Evolutionary conservation across 1,140 invertebrate species (phyloP).

Genomic region (Drosophila trapezifrons): DNA sequence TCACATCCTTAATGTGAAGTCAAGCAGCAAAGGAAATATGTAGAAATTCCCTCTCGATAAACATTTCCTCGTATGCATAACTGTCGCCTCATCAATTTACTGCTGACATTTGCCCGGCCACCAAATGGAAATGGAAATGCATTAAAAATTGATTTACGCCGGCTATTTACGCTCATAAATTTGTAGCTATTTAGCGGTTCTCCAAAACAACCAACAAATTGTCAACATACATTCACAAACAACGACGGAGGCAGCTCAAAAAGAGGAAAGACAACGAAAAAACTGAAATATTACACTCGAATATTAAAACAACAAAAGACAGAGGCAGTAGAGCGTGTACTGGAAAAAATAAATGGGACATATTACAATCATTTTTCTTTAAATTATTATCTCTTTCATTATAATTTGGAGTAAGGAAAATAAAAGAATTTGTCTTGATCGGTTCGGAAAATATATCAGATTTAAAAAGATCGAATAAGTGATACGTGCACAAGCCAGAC

Average conservation of each 20-base stretch:
- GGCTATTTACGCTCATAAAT: slow-evolving; percentile 75
- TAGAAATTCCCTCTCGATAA: slow-evolving; percentile 25
- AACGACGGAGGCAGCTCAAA: slow-evolving; percentile 30
- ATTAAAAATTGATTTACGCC: slow-evolving; percentile 81
- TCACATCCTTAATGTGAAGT: slow-evolving; percentile 2
- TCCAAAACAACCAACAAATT: slow-evolving; percentile 72
- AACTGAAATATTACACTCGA: slow-evolving; percentile 79
- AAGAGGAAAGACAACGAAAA: slow-evolving; percentile 38
- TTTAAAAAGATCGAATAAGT: too few relatives aligned
- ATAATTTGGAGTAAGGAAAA: background rate
- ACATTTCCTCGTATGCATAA: slow-evolving; percentile 36
- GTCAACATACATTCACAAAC: slow-evolving; percentile 65
- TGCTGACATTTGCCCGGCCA: slow-evolving; percentile 60
- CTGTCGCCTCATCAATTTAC: slow-evolving; percentile 63
- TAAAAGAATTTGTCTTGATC: too few relatives aligned
- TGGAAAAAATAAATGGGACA: background rate
- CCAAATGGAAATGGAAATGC: slow-evolving; percentile 72
- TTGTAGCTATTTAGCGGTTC: slow-evolving; percentile 81
- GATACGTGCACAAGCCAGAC: too few relatives aligned
- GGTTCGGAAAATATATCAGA: too few relatives aligned
- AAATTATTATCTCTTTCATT: too few relatives aligned
- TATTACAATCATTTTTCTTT: too few relatives aligned
- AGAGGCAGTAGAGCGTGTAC: too few relatives aligned
- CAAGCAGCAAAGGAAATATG: background rate
- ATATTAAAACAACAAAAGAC: slow-evolving; percentile 67